Percentiles rank a stretch among this genome's conserved stretches.
Conservation (phyloP, 2,113 vertebrate species). For the Cyprinodon variegatus region DNA sequence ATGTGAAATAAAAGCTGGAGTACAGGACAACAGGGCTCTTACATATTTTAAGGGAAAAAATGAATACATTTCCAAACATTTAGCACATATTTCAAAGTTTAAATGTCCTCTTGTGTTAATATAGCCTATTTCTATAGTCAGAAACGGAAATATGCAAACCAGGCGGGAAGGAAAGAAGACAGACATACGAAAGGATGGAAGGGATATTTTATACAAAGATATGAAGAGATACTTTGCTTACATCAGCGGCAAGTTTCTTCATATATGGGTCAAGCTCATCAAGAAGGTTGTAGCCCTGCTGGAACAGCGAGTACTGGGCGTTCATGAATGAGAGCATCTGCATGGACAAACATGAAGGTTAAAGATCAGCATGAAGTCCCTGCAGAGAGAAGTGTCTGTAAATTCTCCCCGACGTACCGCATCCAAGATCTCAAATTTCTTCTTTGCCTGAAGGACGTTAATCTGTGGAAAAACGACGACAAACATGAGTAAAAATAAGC, state of each 20-base stretch:
- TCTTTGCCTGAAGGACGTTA: constrained; percentile 97
- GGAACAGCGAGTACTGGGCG: constrained; percentile 94
- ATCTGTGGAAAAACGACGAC: constrained; percentile 78
- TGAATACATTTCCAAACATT: not conserved
- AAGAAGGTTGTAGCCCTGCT: constrained; percentile 94
- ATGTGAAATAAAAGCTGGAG: too few relatives aligned
- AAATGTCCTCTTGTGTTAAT: too few relatives aligned
- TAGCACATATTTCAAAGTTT: not conserved
- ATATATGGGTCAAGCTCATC: constrained; percentile 95
- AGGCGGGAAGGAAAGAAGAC: too few relatives aligned
- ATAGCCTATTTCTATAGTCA: too few relatives aligned
- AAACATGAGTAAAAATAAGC: not conserved
- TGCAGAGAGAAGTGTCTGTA: not conserved
- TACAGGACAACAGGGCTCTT: too few relatives aligned
- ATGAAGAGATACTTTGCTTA: constrained; percentile 65
- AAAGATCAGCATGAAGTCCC: not conserved
- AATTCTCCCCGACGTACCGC: constrained; percentile 82
- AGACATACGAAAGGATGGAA: not conserved
- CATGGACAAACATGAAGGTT: not conserved
- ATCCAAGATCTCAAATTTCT: constrained; percentile 98
- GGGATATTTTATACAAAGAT: too few relatives aligned
- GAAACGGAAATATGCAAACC: too few relatives aligned
- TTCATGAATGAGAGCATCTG: constrained; percentile 99
- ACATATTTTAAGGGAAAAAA: too few relatives aligned
- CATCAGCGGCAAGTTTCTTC: constrained; percentile 95